phyloP scores from a whole-genome alignment of 2,797 vertebrate genomes.

The Coreius guichenoti region DNA sequence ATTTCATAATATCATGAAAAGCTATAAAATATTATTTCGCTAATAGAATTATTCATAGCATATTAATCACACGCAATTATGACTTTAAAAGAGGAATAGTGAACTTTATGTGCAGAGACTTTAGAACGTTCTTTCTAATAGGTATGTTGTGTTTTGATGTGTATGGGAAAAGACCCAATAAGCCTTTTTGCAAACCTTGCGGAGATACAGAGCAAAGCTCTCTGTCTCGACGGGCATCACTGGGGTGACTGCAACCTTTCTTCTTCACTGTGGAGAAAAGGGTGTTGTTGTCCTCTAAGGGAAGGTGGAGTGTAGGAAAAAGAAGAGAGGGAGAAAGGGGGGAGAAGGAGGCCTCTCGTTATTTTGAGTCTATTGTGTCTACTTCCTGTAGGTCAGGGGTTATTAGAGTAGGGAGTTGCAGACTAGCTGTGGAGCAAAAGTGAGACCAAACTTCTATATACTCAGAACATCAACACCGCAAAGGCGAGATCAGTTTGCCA shows the following conservation, averaged over 20 bases:
- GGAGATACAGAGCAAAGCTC: slow-evolving; percentile 33
- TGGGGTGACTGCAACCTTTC: slow-evolving; percentile 31
- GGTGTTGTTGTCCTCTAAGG: slow-evolving; percentile 47
- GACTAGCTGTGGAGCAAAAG: slow-evolving; percentile 71
- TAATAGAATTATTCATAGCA: neutral
- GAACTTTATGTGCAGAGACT: neutral
- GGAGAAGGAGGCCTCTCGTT: slow-evolving; percentile 81
- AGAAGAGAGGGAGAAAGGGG: slow-evolving; percentile 67
- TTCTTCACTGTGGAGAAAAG: slow-evolving; percentile 9
- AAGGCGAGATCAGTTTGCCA: slow-evolving; percentile 20
- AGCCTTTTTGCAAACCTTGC: slow-evolving; percentile 9
- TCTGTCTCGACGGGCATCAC: slow-evolving; percentile 39
- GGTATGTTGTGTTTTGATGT: neutral
- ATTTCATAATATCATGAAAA: no score
- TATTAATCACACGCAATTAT: neutral
- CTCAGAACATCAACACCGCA: slow-evolving; percentile 38
- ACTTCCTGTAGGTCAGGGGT: slow-evolving; percentile 96
- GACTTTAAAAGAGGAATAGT: neutral
- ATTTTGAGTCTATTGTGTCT: slow-evolving; percentile 97
- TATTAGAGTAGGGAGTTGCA: slow-evolving; percentile 90
- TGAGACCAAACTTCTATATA: slow-evolving; percentile 48
- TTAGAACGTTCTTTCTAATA: neutral
- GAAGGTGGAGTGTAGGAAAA: slow-evolving; percentile 71
- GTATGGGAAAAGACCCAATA: slow-evolving; percentile 10
- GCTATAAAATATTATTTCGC: no score